Base-by-base conservation (phyloP, 2,113 vertebrate genomes). In the Cyanoliseus patagonus region DNA sequence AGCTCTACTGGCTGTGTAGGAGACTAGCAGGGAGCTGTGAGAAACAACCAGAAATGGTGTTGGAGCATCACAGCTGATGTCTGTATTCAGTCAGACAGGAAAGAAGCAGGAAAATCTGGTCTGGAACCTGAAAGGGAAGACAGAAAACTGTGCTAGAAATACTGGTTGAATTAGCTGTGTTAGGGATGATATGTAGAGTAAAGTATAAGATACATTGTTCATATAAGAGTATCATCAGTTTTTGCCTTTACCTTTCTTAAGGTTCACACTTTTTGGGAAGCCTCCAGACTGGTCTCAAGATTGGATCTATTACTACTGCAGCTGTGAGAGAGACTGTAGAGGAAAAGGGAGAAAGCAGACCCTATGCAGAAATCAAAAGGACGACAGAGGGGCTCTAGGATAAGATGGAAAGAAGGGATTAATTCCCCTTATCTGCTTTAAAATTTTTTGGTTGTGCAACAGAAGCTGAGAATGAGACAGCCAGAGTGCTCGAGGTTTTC, bases 31-130 rank as follows among this genome's bases (percentile, higher is more conserved):
- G 37, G 83, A 93, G 73, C 83, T 94, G 92, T 92, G 83, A 96
- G 94, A 96, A 95, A 92, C 90, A 93, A 94, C 83, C 86, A 94
- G 90, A 89, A 92, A 76, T 3, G 17, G 86, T 76, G 92, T 79
- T 92, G 83, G 81, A 90, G 92, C 80, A 73, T 70, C 2, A 0
- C 0, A 59, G 0, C 62, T 72, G 74, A 53, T 76, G 61, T 68
- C 68, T 92, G 67, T 49, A 19, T 68, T 90, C 70, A 90, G 44
- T 51, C 52, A 89, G 41, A 28, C 3, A 6, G 63, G 83, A 88
- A 86, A 90, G 62, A 93, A 94, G 83, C 53, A 93, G 81, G 79
- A 94, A 96, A 95, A 84, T 88, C 90, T 90, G 83, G 51, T 46
- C 68, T 88, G 92, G 69, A 95, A 90, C 61, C 33, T 52, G 64